Evolutionary conservation across 2,113 vertebrate genomes (phyloP).

Genomic region (Campylomormyrus numenius): DNA sequence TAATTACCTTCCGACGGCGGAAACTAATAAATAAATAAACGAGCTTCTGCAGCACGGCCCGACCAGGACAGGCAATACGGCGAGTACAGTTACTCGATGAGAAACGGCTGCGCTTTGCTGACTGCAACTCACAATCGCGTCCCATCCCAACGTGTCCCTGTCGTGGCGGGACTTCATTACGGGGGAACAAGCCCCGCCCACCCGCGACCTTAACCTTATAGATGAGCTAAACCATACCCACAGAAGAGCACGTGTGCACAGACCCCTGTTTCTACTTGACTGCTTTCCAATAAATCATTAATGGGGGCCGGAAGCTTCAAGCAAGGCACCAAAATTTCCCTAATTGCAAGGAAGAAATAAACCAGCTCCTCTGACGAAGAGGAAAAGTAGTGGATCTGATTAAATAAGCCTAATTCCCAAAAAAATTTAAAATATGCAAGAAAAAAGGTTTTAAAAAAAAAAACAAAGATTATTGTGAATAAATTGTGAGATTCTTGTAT

Average conservation of each 20-base stretch:
- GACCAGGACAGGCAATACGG: neutral
- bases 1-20: neutral
- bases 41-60: neutral
- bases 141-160: neutral
- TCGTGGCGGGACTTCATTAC: neutral
- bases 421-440: neutral
- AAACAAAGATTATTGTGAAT: neutral
- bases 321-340: conserved; percentile 40
- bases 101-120: neutral
- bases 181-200: neutral
- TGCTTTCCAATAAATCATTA: conserved; percentile 40
- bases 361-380: conserved; percentile 41
- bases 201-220: neutral
- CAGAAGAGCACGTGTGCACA: conserved; percentile 27
- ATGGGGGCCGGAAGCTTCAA: conserved; percentile 35
- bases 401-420: conserved; percentile 39
- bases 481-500: conserved; percentile 4
- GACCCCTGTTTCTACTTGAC: conserved; percentile 29
- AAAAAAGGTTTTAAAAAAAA: neutral
- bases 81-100: neutral
- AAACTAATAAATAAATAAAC: neutral
- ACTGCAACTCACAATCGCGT: too few species aligned
- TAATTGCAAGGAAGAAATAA: conserved; percentile 47
- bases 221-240: neutral
- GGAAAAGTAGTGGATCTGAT: conserved; percentile 24